Conservation (phyloP, 2,797 vertebrate genomes). For the Pogonophryne albipinna region DNA sequence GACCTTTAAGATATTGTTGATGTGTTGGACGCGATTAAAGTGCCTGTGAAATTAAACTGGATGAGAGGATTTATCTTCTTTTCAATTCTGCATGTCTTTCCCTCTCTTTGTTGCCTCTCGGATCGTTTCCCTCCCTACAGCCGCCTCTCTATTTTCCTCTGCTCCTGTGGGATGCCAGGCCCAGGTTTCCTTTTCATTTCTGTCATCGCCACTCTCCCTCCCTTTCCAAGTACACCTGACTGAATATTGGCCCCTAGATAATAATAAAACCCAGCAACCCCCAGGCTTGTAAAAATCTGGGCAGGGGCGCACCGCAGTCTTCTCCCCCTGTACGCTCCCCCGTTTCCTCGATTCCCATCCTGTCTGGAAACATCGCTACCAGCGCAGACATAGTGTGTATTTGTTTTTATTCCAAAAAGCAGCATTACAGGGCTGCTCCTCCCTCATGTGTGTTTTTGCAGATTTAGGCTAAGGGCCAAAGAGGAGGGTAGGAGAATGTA, state of each 20-base stretch:
- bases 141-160: constrained; percentile 32
- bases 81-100: not conserved
- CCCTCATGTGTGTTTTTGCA: constrained; percentile 52
- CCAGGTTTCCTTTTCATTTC: constrained; percentile 71
- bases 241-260: constrained; percentile 73
- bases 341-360: constrained; percentile 67
- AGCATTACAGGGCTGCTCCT: constrained; percentile 52
- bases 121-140: constrained; percentile 32
- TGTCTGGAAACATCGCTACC: constrained; percentile 65
- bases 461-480: constrained; percentile 29
- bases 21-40: too few relatives aligned
- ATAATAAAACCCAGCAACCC: constrained; percentile 65
- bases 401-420: constrained; percentile 69
- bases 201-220: constrained; percentile 68
- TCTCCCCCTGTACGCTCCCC: constrained; percentile 6
- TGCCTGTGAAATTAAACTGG: too few relatives aligned
- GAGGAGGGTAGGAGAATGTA: not conserved
- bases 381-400: constrained; percentile 31
- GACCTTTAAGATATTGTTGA: too few relatives aligned
- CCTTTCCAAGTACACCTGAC: constrained; percentile 73
- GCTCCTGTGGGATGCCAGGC: constrained; percentile 55
- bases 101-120: constrained; percentile 25
- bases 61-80: too few relatives aligned
- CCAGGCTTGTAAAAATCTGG: constrained; percentile 64
- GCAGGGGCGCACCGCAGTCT: constrained; percentile 40